phyloP scores from a whole-genome alignment of 2,113 vertebrate species.

The Phainopepla nitens region DNA sequence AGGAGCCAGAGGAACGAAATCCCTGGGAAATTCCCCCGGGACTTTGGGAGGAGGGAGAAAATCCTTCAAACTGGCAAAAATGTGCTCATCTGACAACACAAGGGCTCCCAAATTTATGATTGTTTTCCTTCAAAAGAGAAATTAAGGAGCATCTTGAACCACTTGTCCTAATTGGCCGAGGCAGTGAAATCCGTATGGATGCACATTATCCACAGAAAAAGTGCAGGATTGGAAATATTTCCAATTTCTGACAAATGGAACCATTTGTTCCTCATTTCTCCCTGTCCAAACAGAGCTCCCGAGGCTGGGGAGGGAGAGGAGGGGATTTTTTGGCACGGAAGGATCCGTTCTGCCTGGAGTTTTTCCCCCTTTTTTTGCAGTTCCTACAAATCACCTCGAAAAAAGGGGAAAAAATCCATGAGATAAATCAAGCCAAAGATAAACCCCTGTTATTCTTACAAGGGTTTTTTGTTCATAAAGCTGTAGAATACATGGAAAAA shows the following conservation, averaged over 20 bases:
- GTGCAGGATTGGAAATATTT: background rate
- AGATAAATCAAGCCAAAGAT: background rate
- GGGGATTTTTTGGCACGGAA: background rate
- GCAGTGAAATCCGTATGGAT: background rate
- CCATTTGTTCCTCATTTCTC: constrained; percentile 2
- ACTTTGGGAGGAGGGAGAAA: constrained; percentile 17
- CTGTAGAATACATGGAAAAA: background rate
- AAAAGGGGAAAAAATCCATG: fast-evolving
- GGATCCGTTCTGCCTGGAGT: background rate
- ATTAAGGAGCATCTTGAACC: constrained; percentile 48
- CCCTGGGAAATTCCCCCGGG: background rate
- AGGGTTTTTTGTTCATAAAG: fast-evolving
- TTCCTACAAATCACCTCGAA: background rate
- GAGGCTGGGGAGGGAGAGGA: background rate
- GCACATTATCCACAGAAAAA: background rate
- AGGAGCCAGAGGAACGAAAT: background rate
- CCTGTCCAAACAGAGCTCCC: background rate
- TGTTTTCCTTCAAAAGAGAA: background rate
- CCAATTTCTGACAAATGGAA: background rate
- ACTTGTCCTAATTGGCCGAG: background rate
- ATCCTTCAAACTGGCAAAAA: background rate
- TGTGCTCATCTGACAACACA: background rate
- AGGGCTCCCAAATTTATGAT: background rate
- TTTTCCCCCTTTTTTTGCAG: background rate
- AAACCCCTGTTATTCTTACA: background rate